These are phyloP conservation scores for Intellagama lesueurii DNA, from an alignment of 2,797 vertebrate genomes.

Conservation along the genomic window DNA sequence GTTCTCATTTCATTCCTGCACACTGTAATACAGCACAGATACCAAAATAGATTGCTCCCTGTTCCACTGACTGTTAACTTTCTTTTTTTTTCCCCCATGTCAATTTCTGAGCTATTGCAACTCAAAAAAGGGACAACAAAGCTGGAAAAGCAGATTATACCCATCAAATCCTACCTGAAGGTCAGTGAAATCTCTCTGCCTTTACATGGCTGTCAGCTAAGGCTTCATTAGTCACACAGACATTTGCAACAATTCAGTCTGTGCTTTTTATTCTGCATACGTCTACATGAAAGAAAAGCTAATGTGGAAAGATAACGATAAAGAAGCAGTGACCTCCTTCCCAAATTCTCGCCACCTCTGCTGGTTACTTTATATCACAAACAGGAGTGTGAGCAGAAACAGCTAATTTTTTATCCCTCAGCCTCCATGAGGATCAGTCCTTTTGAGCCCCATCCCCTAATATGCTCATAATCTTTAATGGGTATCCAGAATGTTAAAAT, in stretches of 20 bases:
- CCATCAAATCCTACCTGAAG: constrained; percentile 21
- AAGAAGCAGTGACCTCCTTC: background rate
- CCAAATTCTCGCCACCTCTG: constrained; percentile 44
- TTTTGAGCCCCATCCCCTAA: background rate
- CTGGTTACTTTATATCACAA: constrained; percentile 46
- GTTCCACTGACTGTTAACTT: constrained; percentile 38
- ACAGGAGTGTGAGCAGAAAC: constrained; percentile 39
- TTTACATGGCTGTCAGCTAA: constrained; percentile 23
- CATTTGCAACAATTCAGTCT: constrained; percentile 12
- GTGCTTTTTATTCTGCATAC: constrained; percentile 22
- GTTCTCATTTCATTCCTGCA: constrained; percentile 51
- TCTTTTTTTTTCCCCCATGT: constrained; percentile 16
- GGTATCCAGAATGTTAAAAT: background rate
- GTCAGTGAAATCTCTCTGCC: constrained; percentile 26
- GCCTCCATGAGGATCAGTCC: background rate
- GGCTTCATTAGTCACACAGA: constrained; percentile 25
- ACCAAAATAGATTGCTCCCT: constrained; percentile 56
- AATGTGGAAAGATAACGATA: background rate
- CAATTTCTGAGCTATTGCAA: constrained; percentile 59
- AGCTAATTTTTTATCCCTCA: constrained; percentile 38
- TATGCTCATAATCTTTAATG: background rate
- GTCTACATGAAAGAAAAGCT: constrained; percentile 7
- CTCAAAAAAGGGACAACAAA: constrained; percentile 52
- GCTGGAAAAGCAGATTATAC: constrained; percentile 51
- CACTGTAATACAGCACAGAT: constrained; percentile 48